These are phyloP conservation scores for Lumbricus terrestris DNA, from an alignment of 2,888 invertebrate species.

Conservation along the genomic window DNA sequence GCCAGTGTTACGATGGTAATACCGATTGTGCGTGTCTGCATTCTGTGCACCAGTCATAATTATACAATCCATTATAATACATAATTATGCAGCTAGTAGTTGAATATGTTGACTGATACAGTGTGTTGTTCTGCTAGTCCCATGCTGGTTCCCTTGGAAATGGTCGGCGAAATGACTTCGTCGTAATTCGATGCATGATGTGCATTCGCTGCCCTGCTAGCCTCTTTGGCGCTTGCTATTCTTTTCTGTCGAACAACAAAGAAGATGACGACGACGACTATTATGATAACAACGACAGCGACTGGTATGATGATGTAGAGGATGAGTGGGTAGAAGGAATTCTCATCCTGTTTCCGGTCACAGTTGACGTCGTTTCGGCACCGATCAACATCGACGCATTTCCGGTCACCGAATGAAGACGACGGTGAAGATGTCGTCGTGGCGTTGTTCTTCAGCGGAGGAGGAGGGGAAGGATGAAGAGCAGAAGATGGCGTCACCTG, in stretches of 20 bases:
- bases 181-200: background rate
- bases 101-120: background rate
- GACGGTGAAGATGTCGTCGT: too few relatives aligned
- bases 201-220: background rate
- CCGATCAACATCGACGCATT: background rate
- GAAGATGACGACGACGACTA: background rate
- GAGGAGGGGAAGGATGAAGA: too few relatives aligned
- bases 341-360: background rate
- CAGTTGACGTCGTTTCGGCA: background rate
- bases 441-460: background rate
- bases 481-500: too few relatives aligned
- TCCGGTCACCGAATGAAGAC: background rate
- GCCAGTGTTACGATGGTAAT: background rate
- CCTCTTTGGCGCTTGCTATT: background rate
- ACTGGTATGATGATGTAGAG: constrained; percentile 8
- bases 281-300: background rate
- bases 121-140: background rate
- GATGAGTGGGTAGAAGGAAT: background rate
- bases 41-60: background rate
- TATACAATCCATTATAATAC: background rate
- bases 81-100: background rate
- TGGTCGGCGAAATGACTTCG: background rate
- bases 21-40: background rate
- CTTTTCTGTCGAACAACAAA: background rate
- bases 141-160: background rate